Evolutionary conservation across 1,140 invertebrate genomes (phyloP).

Genomic region (Myzus persicae): DNA sequence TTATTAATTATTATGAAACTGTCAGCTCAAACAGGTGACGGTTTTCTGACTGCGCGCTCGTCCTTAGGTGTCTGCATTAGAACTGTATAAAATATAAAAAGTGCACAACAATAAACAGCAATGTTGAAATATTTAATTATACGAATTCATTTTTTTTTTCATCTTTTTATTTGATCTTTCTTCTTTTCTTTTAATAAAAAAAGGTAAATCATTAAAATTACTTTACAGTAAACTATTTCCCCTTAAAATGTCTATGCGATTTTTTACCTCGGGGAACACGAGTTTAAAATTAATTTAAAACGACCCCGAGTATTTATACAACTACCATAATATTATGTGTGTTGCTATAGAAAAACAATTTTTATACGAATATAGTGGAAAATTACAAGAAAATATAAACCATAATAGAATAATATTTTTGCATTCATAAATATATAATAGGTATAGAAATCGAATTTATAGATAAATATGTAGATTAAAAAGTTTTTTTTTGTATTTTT

Average conservation of each 20-base stretch:
- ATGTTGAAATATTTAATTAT: slow-evolving; percentile 1
- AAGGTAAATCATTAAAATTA: slow-evolving; percentile 5
- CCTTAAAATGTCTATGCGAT: not conserved
- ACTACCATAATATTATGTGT: not conserved
- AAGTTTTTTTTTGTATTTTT: not conserved
- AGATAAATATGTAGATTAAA: not conserved
- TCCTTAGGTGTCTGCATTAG: not conserved
- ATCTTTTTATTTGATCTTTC: not conserved
- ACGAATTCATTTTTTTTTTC: not conserved
- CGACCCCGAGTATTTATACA: not conserved
- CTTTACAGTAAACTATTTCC: not conserved
- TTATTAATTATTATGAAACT: not conserved
- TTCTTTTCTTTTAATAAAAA: not conserved
- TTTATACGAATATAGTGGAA: not conserved
- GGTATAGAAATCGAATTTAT: not conserved
- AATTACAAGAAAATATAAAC: not conserved
- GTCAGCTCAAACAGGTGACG: not conserved
- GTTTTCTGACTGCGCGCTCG: not conserved
- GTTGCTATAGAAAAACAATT: not conserved
- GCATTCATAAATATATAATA: slow-evolving; percentile 15
- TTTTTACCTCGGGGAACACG: not conserved
- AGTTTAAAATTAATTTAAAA: slow-evolving; percentile 12
- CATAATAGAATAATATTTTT: slow-evolving; percentile 6
- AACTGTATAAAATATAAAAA: not conserved
- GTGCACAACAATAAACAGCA: not conserved